Evolutionary conservation across 2,113 vertebrate species (phyloP).

Genomic region (Microcebus tavaratra): DNA sequence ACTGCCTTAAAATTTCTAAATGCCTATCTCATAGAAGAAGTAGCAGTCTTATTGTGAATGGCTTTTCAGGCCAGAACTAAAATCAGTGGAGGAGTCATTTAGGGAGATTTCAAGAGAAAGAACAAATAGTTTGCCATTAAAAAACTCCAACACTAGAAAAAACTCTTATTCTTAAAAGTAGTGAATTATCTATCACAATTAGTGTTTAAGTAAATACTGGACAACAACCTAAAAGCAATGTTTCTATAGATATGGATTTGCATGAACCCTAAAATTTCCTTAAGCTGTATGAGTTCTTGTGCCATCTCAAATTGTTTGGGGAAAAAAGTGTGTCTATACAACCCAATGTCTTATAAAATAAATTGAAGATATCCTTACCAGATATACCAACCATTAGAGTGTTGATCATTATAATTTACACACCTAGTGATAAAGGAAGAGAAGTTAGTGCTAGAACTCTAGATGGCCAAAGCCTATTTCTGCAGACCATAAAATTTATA

Average conservation of each 20-base stretch:
- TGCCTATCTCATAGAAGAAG: not conserved
- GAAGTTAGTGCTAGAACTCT: not conserved
- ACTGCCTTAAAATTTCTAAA: not conserved
- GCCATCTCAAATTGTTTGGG: not conserved
- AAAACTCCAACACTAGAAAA: not conserved
- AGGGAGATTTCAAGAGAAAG: not conserved
- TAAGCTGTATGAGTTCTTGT: not conserved
- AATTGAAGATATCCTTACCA: slow-evolving; percentile 81
- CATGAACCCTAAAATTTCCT: not conserved
- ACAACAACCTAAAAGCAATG: not conserved
- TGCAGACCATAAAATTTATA: not conserved
- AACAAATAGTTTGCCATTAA: slow-evolving; percentile 20
- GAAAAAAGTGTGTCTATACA: not conserved
- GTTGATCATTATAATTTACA: slow-evolving; percentile 42
- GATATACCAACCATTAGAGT: slow-evolving; percentile 79
- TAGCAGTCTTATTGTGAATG: not conserved
- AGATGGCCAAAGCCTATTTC: not conserved
- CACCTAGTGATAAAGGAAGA: slow-evolving; percentile 74
- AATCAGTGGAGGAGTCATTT: not conserved
- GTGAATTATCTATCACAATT: not conserved
- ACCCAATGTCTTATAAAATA: not conserved
- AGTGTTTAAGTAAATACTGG: not conserved
- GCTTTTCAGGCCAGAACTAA: not conserved
- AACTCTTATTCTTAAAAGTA: not conserved
- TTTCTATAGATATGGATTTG: not conserved